Evolutionary conservation across 2,797 vertebrate genomes (phyloP).

Genomic region (Podargus strigoides): DNA sequence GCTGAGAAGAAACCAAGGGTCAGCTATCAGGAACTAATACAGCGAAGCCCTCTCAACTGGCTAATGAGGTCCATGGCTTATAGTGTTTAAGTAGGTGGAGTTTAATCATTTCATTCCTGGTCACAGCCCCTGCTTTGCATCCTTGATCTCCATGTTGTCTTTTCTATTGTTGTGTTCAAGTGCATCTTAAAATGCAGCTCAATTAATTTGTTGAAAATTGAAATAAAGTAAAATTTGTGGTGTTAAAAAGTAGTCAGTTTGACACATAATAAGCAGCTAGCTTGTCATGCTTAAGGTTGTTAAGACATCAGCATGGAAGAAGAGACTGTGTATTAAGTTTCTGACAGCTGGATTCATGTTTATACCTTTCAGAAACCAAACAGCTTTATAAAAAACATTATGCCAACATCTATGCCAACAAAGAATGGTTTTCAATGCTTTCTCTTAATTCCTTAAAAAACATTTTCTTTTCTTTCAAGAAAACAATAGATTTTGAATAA

Average conservation of each 20-base stretch:
- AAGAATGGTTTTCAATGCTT: constrained; percentile 11
- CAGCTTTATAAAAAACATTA: constrained; percentile 26
- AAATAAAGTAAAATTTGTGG: not conserved
- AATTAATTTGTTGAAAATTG: constrained; percentile 2
- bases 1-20: not conserved
- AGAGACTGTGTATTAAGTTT: constrained; percentile 1
- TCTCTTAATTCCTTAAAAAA: not conserved
- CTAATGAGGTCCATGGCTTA: not conserved
- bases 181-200: not conserved
- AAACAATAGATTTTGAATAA: not conserved
- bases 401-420: not conserved
- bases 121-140: not conserved
- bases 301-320: not conserved
- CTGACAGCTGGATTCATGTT: constrained; percentile 40
- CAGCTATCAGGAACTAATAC: not conserved
- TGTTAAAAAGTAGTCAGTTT: constrained; percentile 4
- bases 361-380: constrained; percentile 28
- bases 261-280: not conserved
- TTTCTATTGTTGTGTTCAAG: not conserved
- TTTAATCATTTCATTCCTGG: not conserved
- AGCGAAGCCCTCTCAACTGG: not conserved
- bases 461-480: not conserved
- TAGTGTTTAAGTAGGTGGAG: not conserved
- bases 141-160: not conserved
- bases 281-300: constrained; percentile 31